Percentiles rank a stretch among this genome's conserved stretches.
Evolutionary conservation across 2,888 invertebrate species (phyloP).

Genomic region (Phalera bucephala): DNA sequence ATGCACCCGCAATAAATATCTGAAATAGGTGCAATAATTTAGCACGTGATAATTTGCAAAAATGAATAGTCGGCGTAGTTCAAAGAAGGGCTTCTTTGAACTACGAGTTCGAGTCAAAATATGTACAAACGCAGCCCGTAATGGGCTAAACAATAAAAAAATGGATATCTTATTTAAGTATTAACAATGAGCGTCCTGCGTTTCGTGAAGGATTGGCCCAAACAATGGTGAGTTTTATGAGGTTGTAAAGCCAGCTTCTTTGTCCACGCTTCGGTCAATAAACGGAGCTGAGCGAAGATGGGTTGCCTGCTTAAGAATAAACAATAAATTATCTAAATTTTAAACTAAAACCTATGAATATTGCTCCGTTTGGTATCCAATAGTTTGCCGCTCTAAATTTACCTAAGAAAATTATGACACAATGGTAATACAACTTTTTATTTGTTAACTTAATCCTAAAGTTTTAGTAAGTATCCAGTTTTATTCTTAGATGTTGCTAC

Average conservation of each 20-base stretch:
- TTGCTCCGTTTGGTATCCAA: too few relatives aligned
- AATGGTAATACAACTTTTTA: slow-evolving; percentile 2
- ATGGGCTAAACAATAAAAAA: slow-evolving; percentile 73
- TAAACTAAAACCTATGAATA: too few relatives aligned
- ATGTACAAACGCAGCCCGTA: slow-evolving; percentile 73
- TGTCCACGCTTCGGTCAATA: slow-evolving; percentile 68
- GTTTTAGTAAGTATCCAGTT: too few relatives aligned
- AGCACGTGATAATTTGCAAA: slow-evolving; percentile 67
- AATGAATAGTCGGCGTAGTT: slow-evolving; percentile 51
- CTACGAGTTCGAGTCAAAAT: slow-evolving; percentile 72
- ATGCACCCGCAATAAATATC: slow-evolving; percentile 12
- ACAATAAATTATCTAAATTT: neutral
- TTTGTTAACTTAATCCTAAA: slow-evolving; percentile 25
- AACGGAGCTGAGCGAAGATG: slow-evolving; percentile 49
- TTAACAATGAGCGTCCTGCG: slow-evolving; percentile 70
- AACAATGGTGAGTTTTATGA: slow-evolving; percentile 74
- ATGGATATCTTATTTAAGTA: slow-evolving; percentile 79
- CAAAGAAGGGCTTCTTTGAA: slow-evolving; percentile 55
- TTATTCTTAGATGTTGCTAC: too few relatives aligned
- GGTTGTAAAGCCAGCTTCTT: slow-evolving; percentile 69
- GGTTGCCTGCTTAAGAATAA: slow-evolving; percentile 12
- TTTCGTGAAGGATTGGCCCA: slow-evolving; percentile 61
- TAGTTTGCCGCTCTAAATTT: too few relatives aligned
- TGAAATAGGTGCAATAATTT: slow-evolving; percentile 35
- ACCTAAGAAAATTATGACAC: too few relatives aligned